phyloP scores from a whole-genome alignment of 2,113 vertebrate genomes.

The Heteronetta atricapilla region DNA sequence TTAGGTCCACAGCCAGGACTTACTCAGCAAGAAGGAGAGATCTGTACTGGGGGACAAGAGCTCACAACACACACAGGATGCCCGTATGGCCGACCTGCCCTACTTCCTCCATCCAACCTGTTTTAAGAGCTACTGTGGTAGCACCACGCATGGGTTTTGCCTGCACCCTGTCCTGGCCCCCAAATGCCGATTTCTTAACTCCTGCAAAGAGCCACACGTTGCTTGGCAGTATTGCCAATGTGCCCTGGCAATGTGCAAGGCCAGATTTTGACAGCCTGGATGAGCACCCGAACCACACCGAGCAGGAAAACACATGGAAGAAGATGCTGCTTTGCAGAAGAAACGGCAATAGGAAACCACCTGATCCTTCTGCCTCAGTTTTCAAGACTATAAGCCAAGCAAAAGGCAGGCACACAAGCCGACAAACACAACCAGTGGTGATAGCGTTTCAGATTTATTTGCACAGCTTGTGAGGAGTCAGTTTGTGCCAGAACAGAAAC shows the following conservation, averaged over 20 bases:
- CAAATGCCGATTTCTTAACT: neutral
- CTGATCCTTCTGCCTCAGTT: fast-evolving
- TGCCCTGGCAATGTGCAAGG: fast-evolving
- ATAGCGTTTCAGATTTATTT: neutral
- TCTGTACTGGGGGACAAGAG: neutral
- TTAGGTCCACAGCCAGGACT: neutral
- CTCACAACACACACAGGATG: neutral
- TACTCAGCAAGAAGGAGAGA: neutral
- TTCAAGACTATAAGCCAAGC: neutral
- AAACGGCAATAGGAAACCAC: neutral
- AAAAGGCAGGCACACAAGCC: neutral
- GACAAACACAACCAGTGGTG: neutral
- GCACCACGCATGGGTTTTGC: fast-evolving
- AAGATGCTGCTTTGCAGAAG: neutral
- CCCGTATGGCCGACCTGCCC: neutral
- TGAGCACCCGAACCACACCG: too few relatives aligned
- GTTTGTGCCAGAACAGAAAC: neutral
- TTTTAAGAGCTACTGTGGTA: neutral
- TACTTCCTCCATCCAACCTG: neutral
- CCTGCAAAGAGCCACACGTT: fast-evolving
- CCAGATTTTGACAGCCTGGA: neutral
- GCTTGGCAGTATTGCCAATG: fast-evolving
- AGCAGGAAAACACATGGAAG: fast-evolving
- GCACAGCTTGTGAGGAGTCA: constrained; percentile 24
- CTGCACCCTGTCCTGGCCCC: neutral